A percentile compares a stretch with the other conserved stretches of the same genome.
Evolutionary conservation across 2,888 invertebrate species (phyloP).

Genomic region (Lacanobia oleracea): DNA sequence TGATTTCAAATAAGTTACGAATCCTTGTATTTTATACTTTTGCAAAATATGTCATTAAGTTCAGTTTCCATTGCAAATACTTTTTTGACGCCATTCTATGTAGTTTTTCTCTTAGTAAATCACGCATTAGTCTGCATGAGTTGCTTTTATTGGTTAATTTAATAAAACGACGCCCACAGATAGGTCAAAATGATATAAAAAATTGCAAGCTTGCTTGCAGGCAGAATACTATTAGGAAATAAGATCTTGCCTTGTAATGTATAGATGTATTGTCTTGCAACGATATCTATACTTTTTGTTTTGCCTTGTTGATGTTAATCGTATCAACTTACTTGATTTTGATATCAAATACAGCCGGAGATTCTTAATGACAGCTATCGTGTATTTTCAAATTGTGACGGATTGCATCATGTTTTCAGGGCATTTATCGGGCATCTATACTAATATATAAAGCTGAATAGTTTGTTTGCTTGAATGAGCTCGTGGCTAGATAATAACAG

Average conservation of each 20-base stretch:
- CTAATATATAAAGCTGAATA: no score
- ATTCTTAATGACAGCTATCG: neutral
- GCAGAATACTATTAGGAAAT: no score
- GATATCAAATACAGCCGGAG: neutral
- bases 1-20: neutral
- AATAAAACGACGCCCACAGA: neutral
- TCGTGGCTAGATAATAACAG: no score
- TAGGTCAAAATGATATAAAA: neutral
- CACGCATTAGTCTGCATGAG: neutral
- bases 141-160: neutral
- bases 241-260: no score
- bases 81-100: neutral
- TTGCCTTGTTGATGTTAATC: neutral
- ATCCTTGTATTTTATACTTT: neutral
- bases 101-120: neutral
- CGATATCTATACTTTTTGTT: neutral
- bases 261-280: no score
- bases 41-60: neutral
- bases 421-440: no score
- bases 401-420: no score
- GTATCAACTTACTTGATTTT: constrained; percentile 1
- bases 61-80: neutral
- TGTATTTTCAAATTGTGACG: no score
- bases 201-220: no score
- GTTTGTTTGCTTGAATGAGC: no score